phyloP scores from a whole-genome alignment of 1,140 invertebrate species.

The Drosophila ficusphila region DNA sequence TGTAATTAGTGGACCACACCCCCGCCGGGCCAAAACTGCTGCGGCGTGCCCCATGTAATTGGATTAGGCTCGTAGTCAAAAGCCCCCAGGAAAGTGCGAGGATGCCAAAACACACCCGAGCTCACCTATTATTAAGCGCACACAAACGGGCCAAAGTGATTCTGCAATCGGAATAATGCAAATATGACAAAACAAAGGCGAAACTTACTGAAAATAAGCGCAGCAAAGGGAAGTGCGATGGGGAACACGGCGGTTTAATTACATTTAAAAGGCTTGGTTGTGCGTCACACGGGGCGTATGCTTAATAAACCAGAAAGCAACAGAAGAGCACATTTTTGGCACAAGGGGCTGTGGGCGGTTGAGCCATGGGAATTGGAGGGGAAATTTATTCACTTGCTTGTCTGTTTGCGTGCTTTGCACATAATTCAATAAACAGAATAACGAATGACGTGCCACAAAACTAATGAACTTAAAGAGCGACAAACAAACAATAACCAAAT shows the following conservation, averaged over 20 bases:
- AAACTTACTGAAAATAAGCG: constrained; percentile 43
- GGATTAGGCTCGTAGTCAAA: constrained; percentile 53
- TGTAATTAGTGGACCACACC: constrained; percentile 64
- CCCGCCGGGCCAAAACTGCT: constrained; percentile 9
- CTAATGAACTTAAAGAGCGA: constrained; percentile 67
- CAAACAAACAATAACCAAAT: constrained; percentile 20
- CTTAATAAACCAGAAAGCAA: constrained; percentile 47
- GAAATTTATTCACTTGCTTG: constrained; percentile 28
- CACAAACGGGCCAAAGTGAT: constrained; percentile 49
- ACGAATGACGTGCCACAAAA: constrained; percentile 64
- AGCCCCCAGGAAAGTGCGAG: constrained; percentile 11
- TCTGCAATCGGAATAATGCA: constrained; percentile 65
- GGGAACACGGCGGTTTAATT: constrained; percentile 53
- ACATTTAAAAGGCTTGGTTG: constrained; percentile 58
- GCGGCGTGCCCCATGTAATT: constrained; percentile 52
- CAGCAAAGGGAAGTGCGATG: background rate
- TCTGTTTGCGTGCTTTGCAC: constrained; percentile 46
- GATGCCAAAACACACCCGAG: background rate
- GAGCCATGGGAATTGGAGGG: background rate
- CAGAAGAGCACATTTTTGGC: background rate
- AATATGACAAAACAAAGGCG: constrained; percentile 64
- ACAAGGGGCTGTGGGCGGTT: background rate
- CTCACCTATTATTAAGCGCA: constrained; percentile 28
- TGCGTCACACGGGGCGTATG: constrained; percentile 49
- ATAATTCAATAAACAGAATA: constrained; percentile 72